Conservation (phyloP, 2,113 vertebrate species). For the Atractosteus spatula region DNA sequence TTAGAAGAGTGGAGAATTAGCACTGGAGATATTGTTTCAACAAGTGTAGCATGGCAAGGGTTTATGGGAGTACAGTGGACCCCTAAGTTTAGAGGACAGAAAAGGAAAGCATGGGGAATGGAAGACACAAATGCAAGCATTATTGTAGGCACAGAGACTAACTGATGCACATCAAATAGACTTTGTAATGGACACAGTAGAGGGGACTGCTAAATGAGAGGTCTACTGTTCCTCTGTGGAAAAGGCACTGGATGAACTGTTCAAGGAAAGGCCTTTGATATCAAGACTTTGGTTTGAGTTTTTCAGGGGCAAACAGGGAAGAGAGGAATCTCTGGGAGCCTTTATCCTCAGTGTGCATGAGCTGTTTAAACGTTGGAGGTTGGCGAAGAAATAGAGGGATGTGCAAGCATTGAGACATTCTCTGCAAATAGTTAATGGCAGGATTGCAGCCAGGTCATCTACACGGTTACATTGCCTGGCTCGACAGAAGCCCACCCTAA, state of each 20-base stretch:
- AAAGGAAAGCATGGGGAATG: neutral
- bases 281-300: too few species aligned
- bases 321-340: neutral
- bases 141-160: neutral
- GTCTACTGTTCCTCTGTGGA: too few species aligned
- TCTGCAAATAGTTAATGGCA: neutral
- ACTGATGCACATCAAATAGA: neutral
- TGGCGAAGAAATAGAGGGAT: neutral
- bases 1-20: too few species aligned
- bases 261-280: too few species aligned
- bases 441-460: neutral
- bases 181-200: neutral
- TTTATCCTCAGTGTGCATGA: neutral
- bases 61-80: neutral
- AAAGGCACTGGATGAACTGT: too few species aligned
- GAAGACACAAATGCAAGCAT: neutral
- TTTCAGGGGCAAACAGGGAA: too few species aligned
- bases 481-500: neutral
- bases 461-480: neutral
- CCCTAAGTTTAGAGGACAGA: neutral
- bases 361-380: neutral
- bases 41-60: too few species aligned
- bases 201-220: too few species aligned
- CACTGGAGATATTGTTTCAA: too few species aligned
- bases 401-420: neutral